Evolutionary conservation across 1,140 invertebrate genomes (phyloP), one percentile per base, ranked within the genome.

Genomic region (Paracyclopina nana): DNA sequence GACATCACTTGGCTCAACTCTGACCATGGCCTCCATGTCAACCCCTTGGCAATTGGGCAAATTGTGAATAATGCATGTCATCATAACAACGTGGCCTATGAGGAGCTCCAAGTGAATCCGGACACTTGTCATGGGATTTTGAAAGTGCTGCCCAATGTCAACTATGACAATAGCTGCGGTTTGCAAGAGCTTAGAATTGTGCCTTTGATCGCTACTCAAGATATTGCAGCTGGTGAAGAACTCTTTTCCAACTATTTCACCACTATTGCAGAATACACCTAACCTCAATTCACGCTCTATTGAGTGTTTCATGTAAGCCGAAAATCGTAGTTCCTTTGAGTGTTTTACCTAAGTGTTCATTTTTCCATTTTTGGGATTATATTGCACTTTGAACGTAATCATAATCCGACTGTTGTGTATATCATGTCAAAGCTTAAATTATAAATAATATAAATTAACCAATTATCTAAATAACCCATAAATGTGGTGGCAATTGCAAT

Each of bases 1-100:
- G 49, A 50, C 14, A 22, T 27, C 14, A 48, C 25, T 14, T 48
- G 45, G 45, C 28, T 48, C 12, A 14, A 28, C n/a, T 6, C 14
- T 6, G 14, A 14, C 9, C 45, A 28, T 25, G 25, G 3, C n/a
- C 16, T 12, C 2, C 45, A 24, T 3, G 22, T n/a, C 4, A 48
- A 48, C 27, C 45, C 45, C 4, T 20, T 48, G 2, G 30, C 14
- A 16, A 28, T 48, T 29, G 45, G 45, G n/a, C 45, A 48, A 31
- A 26, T 48, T 2, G 27, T 48, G 2, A 48, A 48, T 18, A 48
- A 48, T 30, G 45, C 25, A 3, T 8, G 28, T 12, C 4, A 38
- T 20, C 34, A n/a, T 20, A 38, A 20, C 9, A 38, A 38, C 20
- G 34, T 38, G 4, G 20, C 20, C n/a, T 38, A 38, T 20, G n/a